Percentiles rank a stretch among this genome's conserved stretches.
Conservation (phyloP, 2,113 vertebrate genomes). For the Oncorhynchus gorbuscha region DNA sequence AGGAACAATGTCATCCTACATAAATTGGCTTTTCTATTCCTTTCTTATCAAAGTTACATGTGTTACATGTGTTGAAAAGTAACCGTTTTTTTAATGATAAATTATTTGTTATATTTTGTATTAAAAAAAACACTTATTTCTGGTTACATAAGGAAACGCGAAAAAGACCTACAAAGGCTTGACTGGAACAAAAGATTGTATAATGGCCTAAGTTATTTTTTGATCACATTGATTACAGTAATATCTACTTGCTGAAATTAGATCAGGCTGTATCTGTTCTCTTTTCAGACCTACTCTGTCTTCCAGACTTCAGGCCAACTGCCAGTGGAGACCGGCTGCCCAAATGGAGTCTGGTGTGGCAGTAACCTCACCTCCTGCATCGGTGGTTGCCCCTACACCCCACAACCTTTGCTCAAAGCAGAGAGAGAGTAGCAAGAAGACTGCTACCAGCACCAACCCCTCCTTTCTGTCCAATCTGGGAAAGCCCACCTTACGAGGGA, state of each 20-base stretch:
- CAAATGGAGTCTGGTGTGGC: conserved; percentile 55
- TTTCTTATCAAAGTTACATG: too few relatives aligned
- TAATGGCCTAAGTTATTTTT: too few relatives aligned
- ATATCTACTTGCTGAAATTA: neutral
- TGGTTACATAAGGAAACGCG: too few relatives aligned
- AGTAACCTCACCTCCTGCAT: conserved; percentile 14
- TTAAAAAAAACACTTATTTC: neutral
- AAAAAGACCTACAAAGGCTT: too few relatives aligned
- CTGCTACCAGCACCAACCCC: conserved; percentile 55
- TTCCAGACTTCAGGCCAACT: too few relatives aligned
- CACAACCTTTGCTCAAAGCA: conserved; percentile 45
- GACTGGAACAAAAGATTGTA: too few relatives aligned
- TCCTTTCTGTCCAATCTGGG: conserved; percentile 88
- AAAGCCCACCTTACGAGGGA: conserved; percentile 86
- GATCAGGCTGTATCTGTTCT: too few relatives aligned
- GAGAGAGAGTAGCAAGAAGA: conserved; percentile 67
- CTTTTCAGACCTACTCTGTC: too few relatives aligned
- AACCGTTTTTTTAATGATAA: too few relatives aligned
- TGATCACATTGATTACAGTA: too few relatives aligned
- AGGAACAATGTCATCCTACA: neutral
- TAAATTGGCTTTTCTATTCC: neutral
- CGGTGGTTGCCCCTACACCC: conserved; percentile 7
- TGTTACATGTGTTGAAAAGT: too few relatives aligned
- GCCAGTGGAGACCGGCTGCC: neutral
- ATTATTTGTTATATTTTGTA: neutral